A percentile compares a stretch with the other conserved stretches of the same genome.
Evolutionary conservation across 1,140 invertebrate genomes (phyloP).

Genomic region (Melitaea cinxia): DNA sequence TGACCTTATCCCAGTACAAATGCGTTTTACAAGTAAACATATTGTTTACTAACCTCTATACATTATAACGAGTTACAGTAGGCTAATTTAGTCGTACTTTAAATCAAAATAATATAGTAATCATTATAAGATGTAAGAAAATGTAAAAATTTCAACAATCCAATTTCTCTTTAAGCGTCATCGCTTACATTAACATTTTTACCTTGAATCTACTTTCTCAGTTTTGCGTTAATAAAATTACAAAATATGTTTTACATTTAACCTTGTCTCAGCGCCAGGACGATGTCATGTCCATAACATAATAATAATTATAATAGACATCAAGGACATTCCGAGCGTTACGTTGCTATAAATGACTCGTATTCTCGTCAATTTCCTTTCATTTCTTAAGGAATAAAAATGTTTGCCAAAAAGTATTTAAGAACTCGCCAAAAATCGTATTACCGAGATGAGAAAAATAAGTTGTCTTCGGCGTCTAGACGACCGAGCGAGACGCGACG

Average conservation of each 20-base stretch:
- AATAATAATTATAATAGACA: constrained; percentile 48
- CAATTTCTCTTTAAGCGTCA: neutral
- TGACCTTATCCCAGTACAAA: no score
- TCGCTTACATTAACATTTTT: constrained; percentile 23
- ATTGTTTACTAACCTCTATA: no score
- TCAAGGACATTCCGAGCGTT: constrained; percentile 45
- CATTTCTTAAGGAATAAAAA: constrained; percentile 72
- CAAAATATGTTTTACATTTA: constrained; percentile 39
- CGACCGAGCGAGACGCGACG: constrained; percentile 62
- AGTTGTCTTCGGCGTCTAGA: constrained; percentile 66
- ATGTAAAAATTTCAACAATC: neutral
- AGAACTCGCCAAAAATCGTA: constrained; percentile 73
- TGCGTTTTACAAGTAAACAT: neutral
- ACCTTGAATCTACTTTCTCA: constrained; percentile 35
- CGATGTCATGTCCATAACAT: constrained; percentile 35
- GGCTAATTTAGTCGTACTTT: no score
- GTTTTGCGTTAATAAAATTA: constrained; percentile 31
- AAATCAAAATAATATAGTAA: neutral
- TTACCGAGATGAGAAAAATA: constrained; percentile 75
- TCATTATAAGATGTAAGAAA: neutral
- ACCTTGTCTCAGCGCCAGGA: constrained; percentile 34
- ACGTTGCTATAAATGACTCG: constrained; percentile 50
- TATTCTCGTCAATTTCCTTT: constrained; percentile 71
- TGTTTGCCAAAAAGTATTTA: constrained; percentile 71
- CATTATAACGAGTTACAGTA: no score